Evolutionary conservation across 2,888 invertebrate species (phyloP), one percentile per base, ranked within the genome.

Genomic region (Helobdella robusta): DNA sequence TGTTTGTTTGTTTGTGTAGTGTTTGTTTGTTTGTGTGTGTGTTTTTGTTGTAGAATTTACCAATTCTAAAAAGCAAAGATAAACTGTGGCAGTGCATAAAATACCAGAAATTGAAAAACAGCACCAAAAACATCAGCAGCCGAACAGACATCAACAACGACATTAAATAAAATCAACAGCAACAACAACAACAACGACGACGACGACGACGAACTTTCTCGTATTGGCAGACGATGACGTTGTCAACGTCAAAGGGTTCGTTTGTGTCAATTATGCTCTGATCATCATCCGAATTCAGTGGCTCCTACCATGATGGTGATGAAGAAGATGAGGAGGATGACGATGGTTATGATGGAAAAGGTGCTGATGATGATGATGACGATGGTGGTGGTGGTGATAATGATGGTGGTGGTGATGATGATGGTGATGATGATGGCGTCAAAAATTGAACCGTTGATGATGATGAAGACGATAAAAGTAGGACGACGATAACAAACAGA

Each of bases 201-300:
- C 40, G 18, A 40, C 18, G 40, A 40, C 40, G 15, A 56, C 56
- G n/a, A n/a, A n/a, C n/a, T 1, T 30, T 56, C 28, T 56, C 25
- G 56, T 25, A 56, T n/a, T 30, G 56, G 56, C 56, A 56, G 56
- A 56, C 56, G 56, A 56, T 28, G 1, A 56, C n/a, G 56, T 56
- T 56, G 56, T 56, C 56, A 20, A n/a, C 20, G 23, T 56, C 56
- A n/a, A 56, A 25, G 25, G 32, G 2, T n/a, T 56, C 56, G 5
- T 56, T 32, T n/a, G 28, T 25, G 56, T 56, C 56, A 32, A 32
- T 40, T 11, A 40, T n/a, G 11, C n/a, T n/a, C n/a, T 15, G 11
- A n/a, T 40, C 44, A 40, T 40, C 44, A 15, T 40, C 44, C 44
- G 11, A 11, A 11, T 11, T 40, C 44, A 40, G 44, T n/a, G 11